Evolutionary conservation across 53 echinoderm and acorn worm species (phyloP), one percentile per base, ranked within the genome.

Genomic region (Arbacia lixula): DNA sequence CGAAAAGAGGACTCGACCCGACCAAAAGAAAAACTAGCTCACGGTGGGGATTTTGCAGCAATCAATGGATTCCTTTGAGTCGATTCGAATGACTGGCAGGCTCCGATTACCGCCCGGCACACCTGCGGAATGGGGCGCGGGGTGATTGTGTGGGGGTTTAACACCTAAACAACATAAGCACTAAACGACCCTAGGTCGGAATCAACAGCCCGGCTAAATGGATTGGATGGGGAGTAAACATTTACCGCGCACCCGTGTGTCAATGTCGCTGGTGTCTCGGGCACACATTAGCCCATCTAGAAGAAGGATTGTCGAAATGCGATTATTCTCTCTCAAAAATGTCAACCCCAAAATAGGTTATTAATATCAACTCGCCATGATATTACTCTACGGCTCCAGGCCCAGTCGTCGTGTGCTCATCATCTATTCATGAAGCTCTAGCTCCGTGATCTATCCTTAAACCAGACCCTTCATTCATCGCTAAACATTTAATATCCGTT

Each of bases 151-250:
- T 75, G 53, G 77, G 55, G 82, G 82, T 61, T 81, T 81, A 63
- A 81, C 82, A 81, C 82, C 82, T 81, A 61, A 61, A 81, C 28
- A 81, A 81, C 82, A 81, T 34, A 81, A 63, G 63, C 82, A 63
- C 62, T 41, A 43, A 40, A 61, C 21, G 82, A 81, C 82, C 82
- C 29, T 28, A 22, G 82, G 82, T 81, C 82, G 82, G 27, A 64
- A 61, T 81, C 82, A 81, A 43, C 82, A 81, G 20, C 50, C 63
- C 43, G 63, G 63, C 40, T 63, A 81, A 81, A 81, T 81, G 82
- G 82, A 81, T 81, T 81, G 62, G 63, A 43, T 5, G 6, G 82
- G 82, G n/a, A n/a, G 82, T 81, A 81, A 81, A 81, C 82, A 81
- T 81, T 81, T 81, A 81, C 82, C 40, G 82, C 62, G 37, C 42